Conservation (phyloP, 1,140 invertebrate genomes). For the Anadara kagoshimensis region DNA sequence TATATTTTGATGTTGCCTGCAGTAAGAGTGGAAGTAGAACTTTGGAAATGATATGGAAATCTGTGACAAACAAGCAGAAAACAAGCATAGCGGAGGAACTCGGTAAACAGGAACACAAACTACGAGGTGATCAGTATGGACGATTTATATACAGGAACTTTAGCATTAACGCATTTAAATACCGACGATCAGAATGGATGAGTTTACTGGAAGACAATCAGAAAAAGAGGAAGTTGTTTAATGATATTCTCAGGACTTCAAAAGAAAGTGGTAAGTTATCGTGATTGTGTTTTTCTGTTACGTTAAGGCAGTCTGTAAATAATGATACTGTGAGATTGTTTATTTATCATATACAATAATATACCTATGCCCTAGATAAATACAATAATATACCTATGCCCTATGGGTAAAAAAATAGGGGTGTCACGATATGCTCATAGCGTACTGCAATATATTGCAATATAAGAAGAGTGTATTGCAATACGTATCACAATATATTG, state of each 20-base stretch:
- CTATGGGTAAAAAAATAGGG: too few species aligned
- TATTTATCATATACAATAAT: too few species aligned
- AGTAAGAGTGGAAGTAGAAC: conserved; percentile 86
- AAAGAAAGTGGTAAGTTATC: background rate
- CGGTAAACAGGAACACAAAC: conserved; percentile 78
- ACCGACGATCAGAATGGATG: conserved; percentile 83
- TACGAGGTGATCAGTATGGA: conserved; percentile 82
- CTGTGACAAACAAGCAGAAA: conserved; percentile 79
- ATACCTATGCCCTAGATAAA: too few species aligned
- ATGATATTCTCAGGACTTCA: conserved; percentile 59
- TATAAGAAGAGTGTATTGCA: too few species aligned
- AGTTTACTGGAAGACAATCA: conserved; percentile 76
- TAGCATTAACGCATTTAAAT: conserved; percentile 80
- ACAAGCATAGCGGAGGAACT: conserved; percentile 83
- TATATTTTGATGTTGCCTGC: conserved; percentile 79
- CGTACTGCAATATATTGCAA: too few species aligned
- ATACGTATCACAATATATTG: too few species aligned
- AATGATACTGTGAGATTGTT: too few species aligned
- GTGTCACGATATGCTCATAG: too few species aligned
- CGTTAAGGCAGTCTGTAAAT: too few species aligned
- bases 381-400: too few species aligned
- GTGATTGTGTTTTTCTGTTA: too few species aligned
- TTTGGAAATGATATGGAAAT: conserved; percentile 84
- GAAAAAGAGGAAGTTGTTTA: conserved; percentile 78
- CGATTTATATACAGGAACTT: conserved; percentile 82